Conservation (phyloP, 2,888 invertebrate species). For the Leucozona laternaria region DNA sequence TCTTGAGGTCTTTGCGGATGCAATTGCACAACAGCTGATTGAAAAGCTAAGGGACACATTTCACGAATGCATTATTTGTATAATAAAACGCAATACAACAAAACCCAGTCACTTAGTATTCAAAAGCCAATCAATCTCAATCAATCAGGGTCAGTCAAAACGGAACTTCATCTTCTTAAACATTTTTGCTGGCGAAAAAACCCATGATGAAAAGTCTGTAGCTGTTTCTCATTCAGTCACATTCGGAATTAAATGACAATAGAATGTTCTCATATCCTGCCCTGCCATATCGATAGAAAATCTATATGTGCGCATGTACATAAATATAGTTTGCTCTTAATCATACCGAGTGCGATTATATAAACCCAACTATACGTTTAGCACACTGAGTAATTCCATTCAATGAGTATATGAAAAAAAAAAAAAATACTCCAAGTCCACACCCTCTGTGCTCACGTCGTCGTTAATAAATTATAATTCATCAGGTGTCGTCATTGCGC, state of each 20-base stretch:
- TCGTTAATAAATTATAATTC: constrained; percentile 68
- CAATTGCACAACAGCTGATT: neutral
- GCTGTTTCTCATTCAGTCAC: constrained; percentile 25
- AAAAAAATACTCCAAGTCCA: constrained; percentile 44
- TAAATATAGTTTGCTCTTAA: constrained; percentile 24
- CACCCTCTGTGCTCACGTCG: constrained; percentile 60
- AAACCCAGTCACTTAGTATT: constrained; percentile 19
- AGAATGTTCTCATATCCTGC: constrained; percentile 71
- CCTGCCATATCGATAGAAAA: constrained; percentile 22
- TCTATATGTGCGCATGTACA: neutral
- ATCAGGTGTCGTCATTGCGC: constrained; percentile 74
- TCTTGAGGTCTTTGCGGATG: neutral
- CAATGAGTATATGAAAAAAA: constrained; percentile 39
- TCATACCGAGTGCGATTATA: constrained; percentile 57
- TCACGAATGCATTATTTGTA: neutral
- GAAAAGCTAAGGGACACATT: neutral
- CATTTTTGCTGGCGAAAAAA: constrained; percentile 21
- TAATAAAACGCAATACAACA: neutral
- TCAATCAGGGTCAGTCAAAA: constrained; percentile 46
- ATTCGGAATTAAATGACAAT: constrained; percentile 57
- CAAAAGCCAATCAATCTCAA: constrained; percentile 51
- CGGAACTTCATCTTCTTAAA: constrained; percentile 47
- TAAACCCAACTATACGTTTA: constrained; percentile 32
- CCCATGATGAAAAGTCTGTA: constrained; percentile 45
- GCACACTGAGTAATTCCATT: constrained; percentile 56